Percentiles rank a stretch among this genome's conserved stretches.
These are phyloP conservation scores for Macquaria ambigua DNA, from an alignment of 2,113 vertebrate genomes.

Conservation along the genomic window DNA sequence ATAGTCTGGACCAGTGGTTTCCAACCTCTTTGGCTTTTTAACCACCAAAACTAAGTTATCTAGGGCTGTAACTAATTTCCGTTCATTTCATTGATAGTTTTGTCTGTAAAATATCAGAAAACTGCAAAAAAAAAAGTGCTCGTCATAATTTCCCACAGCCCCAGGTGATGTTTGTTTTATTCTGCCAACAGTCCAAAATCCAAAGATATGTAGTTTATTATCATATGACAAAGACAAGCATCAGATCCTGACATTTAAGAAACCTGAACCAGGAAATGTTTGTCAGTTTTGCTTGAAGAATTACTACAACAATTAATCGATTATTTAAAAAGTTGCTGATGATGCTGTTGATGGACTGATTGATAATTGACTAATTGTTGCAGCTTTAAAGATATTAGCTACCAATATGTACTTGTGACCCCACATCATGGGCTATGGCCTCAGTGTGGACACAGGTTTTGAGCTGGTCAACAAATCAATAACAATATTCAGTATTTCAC, in stretches of 20 bases:
- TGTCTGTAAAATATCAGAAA: neutral
- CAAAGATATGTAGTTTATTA: neutral
- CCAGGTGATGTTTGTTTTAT: neutral
- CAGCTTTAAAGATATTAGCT: neutral
- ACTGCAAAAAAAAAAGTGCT: neutral
- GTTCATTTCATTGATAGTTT: neutral
- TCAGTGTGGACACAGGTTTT: no score
- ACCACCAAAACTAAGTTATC: conserved; percentile 16
- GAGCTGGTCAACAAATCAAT: no score
- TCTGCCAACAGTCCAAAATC: neutral
- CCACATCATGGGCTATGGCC: neutral
- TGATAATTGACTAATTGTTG: neutral
- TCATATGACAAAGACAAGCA: neutral
- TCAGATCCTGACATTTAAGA: neutral
- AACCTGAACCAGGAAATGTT: neutral
- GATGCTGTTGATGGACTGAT: neutral
- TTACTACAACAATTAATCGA: neutral
- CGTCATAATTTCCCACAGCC: neutral
- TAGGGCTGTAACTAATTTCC: neutral
- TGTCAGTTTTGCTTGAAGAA: neutral
- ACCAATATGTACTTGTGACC: neutral
- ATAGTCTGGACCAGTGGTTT: neutral
- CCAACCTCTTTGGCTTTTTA: conserved; percentile 10
- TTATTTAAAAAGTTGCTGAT: neutral
- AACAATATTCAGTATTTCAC: neutral